Evolutionary conservation across 2,797 vertebrate species (phyloP), one percentile per base, ranked within the genome.

Genomic region (Apogon talboti): DNA sequence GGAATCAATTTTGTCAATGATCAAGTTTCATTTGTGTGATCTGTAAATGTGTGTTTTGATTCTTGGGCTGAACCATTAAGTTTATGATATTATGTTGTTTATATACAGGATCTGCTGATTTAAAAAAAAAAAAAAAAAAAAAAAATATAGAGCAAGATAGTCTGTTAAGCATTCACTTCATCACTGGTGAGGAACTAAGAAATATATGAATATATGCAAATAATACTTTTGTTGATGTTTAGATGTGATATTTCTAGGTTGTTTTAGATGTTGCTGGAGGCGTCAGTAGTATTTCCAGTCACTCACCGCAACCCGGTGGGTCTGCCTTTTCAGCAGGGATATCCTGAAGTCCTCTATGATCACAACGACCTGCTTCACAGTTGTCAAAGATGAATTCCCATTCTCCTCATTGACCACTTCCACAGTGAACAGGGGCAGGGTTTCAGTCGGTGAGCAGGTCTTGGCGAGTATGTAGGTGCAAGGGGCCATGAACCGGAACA

Each of bases 391-490:
- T 1, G 81, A 78, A 66, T 85, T 92, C 24, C 87, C 76, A 0
- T 83, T 88, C 35, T 89, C 84, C 77, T 92, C 83, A 6, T 91
- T 94, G 76, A 92, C 89, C 48, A 92, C 93, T 75, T 95, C 91
- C 16, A 96, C 85, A 0, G 74, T 89, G 87, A 97, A 96, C 82
- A 72, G 66, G 2, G 94, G 88, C 63, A 93, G 66, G 21, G 68
- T 42, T 33, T 81, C 83, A 37, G 60, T 42, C 52, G 85, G 62
- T 45, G 79, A 79, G 52, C 95, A 96, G 43, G 92, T 87, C 82
- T 88, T 92, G 53, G 93, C 91, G 73, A 96, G 87, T 6, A 91
- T 71, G 66, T 95, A 95, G 61, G 91, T 93, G 88, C 95, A 97
- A 44, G 85, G 85, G 4, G 84, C 90, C 82, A 89, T 88, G 71